A percentile compares a stretch with the other conserved stretches of the same genome.
phyloP scores from a whole-genome alignment of 2,888 invertebrate genomes.

The Geotrupes spiniger region DNA sequence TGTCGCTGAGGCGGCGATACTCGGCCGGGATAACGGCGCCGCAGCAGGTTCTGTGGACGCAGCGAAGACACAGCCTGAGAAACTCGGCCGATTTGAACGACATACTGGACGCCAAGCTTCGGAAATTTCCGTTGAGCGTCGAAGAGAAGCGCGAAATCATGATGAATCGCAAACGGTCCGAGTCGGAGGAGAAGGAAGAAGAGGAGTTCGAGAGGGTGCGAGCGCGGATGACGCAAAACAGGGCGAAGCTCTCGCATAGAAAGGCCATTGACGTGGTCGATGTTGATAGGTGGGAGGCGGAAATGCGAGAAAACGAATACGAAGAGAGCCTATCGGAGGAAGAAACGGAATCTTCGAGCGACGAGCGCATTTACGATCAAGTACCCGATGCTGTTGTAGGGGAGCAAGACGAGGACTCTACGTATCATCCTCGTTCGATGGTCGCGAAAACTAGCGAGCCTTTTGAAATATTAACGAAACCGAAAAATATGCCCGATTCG shows the following conservation, averaged over 20 bases:
- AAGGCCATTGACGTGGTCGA: constrained; percentile 41
- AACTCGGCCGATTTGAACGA: constrained; percentile 38
- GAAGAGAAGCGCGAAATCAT: constrained; percentile 36
- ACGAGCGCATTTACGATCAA: constrained; percentile 37
- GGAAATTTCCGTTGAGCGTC: constrained; percentile 30
- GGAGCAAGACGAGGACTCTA: constrained; percentile 58
- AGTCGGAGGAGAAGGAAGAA: constrained; percentile 46
- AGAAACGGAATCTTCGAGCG: constrained; percentile 41
- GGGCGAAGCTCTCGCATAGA: constrained; percentile 43
- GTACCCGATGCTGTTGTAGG: constrained; percentile 25
- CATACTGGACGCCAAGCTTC: constrained; percentile 36
- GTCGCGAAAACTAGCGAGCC: constrained; percentile 44
- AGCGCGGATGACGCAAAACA: constrained; percentile 47
- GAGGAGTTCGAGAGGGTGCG: constrained; percentile 41
- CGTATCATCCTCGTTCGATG: constrained; percentile 63
- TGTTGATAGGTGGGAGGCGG: constrained; percentile 52
- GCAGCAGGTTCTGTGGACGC: constrained; percentile 43
- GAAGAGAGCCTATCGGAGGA: constrained; percentile 42
- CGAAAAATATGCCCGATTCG: constrained; percentile 64
- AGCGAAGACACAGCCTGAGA: constrained; percentile 43
- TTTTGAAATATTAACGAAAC: constrained; percentile 60
- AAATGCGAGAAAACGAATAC: constrained; percentile 29
- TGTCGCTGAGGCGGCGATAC: constrained; percentile 50
- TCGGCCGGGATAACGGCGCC: constrained; percentile 51
- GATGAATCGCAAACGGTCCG: constrained; percentile 39